A percentile compares a stretch with the other conserved stretches of the same genome.
Evolutionary conservation across 2,797 vertebrate species (phyloP).

Genomic region (Sebastes minor): DNA sequence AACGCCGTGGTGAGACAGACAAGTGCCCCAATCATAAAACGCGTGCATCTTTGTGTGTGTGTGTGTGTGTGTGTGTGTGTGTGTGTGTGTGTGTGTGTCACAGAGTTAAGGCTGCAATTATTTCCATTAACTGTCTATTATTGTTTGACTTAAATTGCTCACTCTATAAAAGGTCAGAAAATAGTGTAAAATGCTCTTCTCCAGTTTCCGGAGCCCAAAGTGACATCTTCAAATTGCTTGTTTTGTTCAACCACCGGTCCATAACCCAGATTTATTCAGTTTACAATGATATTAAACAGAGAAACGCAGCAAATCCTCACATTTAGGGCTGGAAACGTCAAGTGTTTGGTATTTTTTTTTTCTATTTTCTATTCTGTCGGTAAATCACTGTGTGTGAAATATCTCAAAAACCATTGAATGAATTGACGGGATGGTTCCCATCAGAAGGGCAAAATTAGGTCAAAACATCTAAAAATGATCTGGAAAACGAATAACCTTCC

Average conservation of each 20-base stretch:
- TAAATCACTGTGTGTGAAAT: neutral
- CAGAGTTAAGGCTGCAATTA: neutral
- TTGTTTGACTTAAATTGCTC: neutral
- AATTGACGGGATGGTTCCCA: no score
- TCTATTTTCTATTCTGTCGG: neutral
- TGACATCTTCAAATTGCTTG: neutral
- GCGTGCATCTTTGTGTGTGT: neutral
- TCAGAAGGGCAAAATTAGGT: no score
- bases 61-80: neutral
- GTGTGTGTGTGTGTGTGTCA: neutral
- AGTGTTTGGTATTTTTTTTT: neutral
- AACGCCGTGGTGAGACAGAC: constrained; percentile 4
- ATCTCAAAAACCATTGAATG: neutral
- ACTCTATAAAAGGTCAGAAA: neutral
- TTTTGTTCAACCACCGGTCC: neutral
- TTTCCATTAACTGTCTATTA: constrained; percentile 9
- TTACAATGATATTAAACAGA: neutral
- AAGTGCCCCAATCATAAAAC: constrained; percentile 9
- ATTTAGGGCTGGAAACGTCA: neutral
- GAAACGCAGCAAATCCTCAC: neutral
- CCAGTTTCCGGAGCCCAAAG: neutral
- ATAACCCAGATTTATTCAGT: neutral
- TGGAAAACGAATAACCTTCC: no score
- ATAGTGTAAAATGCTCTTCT: neutral
- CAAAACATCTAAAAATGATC: no score